Evolutionary conservation across 1,140 invertebrate genomes (phyloP).

Genomic region (Hermetia illucens): DNA sequence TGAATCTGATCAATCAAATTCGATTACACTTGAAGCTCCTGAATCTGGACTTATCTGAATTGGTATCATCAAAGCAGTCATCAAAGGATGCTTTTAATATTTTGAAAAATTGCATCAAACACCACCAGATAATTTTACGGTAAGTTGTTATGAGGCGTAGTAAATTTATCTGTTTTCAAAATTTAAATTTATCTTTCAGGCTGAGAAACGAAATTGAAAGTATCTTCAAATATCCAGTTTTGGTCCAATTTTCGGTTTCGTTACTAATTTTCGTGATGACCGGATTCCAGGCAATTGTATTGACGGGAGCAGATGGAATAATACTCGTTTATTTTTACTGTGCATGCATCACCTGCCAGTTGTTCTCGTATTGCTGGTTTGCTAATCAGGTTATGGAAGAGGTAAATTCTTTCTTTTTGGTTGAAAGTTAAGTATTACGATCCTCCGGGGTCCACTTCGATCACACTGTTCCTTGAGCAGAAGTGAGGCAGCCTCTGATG

Average conservation of each 20-base stretch:
- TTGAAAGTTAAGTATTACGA: no score
- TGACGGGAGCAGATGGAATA: slow-evolving; percentile 12
- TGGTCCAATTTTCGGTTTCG: slow-evolving; percentile 19
- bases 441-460: no score
- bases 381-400: slow-evolving; percentile 21
- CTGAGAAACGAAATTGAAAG: slow-evolving; percentile 15
- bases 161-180: no score
- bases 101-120: slow-evolving; percentile 13
- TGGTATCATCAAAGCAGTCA: slow-evolving; percentile 18
- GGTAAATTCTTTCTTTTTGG: slow-evolving; percentile 7
- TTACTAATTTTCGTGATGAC: slow-evolving; percentile 19
- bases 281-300: slow-evolving; percentile 17
- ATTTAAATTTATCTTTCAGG: slow-evolving; percentile 6
- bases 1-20: slow-evolving; percentile 19
- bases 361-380: slow-evolving; percentile 22
- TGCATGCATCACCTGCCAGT: slow-evolving; percentile 16
- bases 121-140: no score
- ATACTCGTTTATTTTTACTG: slow-evolving; percentile 17
- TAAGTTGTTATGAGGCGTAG: no score
- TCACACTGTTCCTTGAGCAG: no score
- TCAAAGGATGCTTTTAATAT: slow-evolving; percentile 16
- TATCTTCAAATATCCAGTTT: slow-evolving; percentile 14
- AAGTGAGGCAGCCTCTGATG: no score
- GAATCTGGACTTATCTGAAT: slow-evolving; percentile 16
- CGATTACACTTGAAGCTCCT: slow-evolving; percentile 20